phyloP scores from a whole-genome alignment of 92 coral and sea anemone genomes.

The Bergia puertoricense region DNA sequence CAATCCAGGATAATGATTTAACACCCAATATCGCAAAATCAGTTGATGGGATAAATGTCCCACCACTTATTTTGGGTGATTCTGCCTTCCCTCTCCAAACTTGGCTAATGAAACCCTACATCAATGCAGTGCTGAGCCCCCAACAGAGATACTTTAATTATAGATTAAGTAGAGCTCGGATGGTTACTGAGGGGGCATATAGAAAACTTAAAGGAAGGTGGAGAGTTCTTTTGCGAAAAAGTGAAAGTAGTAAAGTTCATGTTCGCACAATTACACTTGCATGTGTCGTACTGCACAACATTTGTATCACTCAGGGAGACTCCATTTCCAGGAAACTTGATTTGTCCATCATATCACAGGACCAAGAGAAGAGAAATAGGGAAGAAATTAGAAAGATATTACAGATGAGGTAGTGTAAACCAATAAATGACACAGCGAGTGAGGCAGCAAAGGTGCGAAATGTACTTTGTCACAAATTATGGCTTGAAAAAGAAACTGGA shows the following conservation, averaged over 20 bases:
- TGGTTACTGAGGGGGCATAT: constrained; percentile 25
- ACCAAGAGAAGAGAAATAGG: constrained; percentile 38
- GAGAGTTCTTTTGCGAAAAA: constrained; percentile 23
- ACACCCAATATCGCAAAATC: not conserved
- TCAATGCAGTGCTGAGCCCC: constrained; percentile 6
- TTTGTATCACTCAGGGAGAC: constrained; percentile 15
- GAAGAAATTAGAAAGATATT: constrained; percentile 32
- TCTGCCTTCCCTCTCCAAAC: constrained; percentile 20
- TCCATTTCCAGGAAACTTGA: constrained; percentile 27
- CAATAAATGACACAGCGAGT: constrained; percentile 27
- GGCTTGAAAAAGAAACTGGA: constrained; percentile 45
- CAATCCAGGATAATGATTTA: constrained; percentile 31
- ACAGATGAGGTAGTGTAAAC: constrained; percentile 46
- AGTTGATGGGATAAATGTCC: constrained; percentile 17
- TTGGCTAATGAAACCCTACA: constrained; percentile 21
- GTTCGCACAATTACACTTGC: constrained; percentile 20
- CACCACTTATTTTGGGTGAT: constrained; percentile 19
- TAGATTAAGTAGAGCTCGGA: not conserved
- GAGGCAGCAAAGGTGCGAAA: constrained; percentile 41
- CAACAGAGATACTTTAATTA: constrained; percentile 23
- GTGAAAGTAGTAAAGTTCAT: constrained; percentile 8
- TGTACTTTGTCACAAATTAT: constrained; percentile 6
- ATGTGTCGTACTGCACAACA: constrained; percentile 26
- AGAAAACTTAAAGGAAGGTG: not conserved
- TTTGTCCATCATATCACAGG: constrained; percentile 18